A percentile compares a stretch with the other conserved stretches of the same genome.
phyloP scores from a whole-genome alignment of 2,113 vertebrate genomes.

The Poeciliopsis prolifica region DNA sequence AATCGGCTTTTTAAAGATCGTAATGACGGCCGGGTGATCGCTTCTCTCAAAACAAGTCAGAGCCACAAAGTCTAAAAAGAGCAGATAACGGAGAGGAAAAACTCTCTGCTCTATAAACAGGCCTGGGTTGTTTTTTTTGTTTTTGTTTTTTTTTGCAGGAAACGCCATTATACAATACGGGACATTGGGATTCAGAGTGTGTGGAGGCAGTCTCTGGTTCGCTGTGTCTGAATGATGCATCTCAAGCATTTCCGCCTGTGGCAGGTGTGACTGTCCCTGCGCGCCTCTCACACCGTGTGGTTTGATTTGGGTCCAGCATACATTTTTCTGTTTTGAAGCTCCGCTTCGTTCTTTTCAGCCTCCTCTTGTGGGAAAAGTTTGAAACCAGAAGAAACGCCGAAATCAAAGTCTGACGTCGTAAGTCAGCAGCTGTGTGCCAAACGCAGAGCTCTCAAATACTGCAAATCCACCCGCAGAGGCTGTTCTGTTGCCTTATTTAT shows the following conservation, averaged over 20 bases:
- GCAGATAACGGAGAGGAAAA: neutral
- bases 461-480: neutral
- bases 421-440: neutral
- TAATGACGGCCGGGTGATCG: no score
- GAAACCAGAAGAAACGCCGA: neutral
- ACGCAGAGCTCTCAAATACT: neutral
- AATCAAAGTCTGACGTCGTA: neutral
- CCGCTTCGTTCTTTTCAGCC: neutral
- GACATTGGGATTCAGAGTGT: neutral
- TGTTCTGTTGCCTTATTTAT: neutral
- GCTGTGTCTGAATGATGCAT: slow-evolving; percentile 14
- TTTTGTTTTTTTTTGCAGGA: neutral
- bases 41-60: neutral
- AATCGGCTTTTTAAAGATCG: no score
- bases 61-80: neutral
- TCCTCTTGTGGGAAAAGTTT: neutral
- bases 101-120: neutral
- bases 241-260: slow-evolving; percentile 8
- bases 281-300: neutral
- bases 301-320: neutral
- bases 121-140: neutral
- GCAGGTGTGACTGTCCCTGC: slow-evolving; percentile 9
- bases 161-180: neutral
- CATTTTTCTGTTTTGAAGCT: neutral
- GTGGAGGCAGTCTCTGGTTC: slow-evolving; percentile 3